Conservation (phyloP, 2,888 invertebrate species). For the Zele albiditarsus region DNA sequence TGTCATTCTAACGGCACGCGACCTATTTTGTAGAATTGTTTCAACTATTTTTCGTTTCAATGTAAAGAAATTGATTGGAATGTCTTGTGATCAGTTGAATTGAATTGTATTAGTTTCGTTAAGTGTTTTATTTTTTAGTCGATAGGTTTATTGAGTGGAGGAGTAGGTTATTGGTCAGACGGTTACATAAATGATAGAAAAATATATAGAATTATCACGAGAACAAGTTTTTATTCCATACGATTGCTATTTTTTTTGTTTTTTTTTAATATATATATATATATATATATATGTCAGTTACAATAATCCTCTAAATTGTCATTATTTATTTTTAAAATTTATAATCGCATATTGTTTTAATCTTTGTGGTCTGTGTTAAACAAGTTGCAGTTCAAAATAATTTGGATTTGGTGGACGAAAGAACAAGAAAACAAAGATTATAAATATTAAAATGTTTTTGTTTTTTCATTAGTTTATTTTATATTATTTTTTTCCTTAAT, state of each 20-base stretch:
- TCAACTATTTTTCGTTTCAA: conserved; percentile 15
- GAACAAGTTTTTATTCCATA: conserved; percentile 71
- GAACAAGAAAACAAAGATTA: background rate
- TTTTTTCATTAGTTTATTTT: conserved; percentile 11
- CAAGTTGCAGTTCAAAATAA: conserved; percentile 26
- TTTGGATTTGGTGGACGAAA: background rate
- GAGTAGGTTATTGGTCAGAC: conserved; percentile 6
- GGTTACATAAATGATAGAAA: background rate
- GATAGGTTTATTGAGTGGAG: background rate
- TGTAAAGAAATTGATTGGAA: background rate
- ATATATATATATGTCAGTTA: conserved; percentile 38
- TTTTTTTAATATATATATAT: conserved; percentile 17
- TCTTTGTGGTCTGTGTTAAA: conserved; percentile 23
- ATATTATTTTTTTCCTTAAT: conserved; percentile 42
- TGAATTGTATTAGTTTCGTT: conserved; percentile 22
- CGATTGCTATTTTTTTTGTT: conserved; percentile 33
- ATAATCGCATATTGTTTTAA: conserved; percentile 36
- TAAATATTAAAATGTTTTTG: conserved; percentile 13
- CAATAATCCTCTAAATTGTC: conserved; percentile 23
- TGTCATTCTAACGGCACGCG: conserved; percentile 41
- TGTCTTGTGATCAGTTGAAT: conserved; percentile 8
- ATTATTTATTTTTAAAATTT: conserved; percentile 38
- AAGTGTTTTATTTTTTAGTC: background rate
- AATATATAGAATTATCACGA: conserved; percentile 56
- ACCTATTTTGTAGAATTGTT: conserved; percentile 35